A percentile compares a stretch with the other conserved stretches of the same genome.
These are phyloP conservation scores for Hybognathus amarus DNA, from an alignment of 2,797 vertebrate genomes.

Conservation along the genomic window DNA sequence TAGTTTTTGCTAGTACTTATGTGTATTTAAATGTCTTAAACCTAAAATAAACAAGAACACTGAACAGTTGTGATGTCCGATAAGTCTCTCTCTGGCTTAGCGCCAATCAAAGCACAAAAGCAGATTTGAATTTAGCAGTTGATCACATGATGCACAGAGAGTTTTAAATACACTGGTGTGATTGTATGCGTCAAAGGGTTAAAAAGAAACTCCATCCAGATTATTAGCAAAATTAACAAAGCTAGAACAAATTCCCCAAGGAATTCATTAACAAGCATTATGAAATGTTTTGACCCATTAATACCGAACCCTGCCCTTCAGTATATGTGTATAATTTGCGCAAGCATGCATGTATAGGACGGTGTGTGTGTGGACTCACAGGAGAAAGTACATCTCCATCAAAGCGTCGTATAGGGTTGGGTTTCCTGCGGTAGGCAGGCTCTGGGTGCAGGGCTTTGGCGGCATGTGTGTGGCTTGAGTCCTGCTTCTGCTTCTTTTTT, in stretches of 20 bases:
- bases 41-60: background rate
- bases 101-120: constrained; percentile 13
- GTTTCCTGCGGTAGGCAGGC: constrained; percentile 93
- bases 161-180: background rate
- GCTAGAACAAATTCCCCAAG: background rate
- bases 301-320: background rate
- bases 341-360: background rate
- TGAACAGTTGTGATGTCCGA: background rate
- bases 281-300: background rate
- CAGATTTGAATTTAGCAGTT: background rate
- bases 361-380: constrained; percentile 73
- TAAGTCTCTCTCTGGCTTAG: background rate
- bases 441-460: constrained; percentile 85
- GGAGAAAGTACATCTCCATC: constrained; percentile 97
- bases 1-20: background rate
- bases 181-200: background rate
- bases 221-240: background rate
- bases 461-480: constrained; percentile 75
- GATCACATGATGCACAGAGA: background rate
- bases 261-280: background rate
- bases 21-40: background rate
- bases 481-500: constrained; percentile 78
- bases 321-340: background rate
- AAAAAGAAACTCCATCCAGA: background rate
- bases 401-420: constrained; percentile 94